Evolutionary conservation across 2,113 vertebrate genomes (phyloP).

Genomic region (Cebidichthys violaceus): DNA sequence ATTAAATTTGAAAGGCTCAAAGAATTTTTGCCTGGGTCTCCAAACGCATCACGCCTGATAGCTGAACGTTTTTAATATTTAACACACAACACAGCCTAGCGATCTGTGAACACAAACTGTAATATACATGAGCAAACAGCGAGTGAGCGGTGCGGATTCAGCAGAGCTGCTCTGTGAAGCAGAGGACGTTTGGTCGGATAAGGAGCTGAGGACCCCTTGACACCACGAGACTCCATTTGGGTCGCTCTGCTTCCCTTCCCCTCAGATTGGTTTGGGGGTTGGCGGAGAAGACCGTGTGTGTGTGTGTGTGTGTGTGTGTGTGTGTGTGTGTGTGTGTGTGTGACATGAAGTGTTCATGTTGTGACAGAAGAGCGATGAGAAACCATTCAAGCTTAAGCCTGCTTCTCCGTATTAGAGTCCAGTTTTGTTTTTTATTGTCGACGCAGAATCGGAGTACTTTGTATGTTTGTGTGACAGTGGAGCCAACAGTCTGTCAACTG

Average conservation of each 20-base stretch:
- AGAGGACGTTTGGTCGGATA: constrained; percentile 36
- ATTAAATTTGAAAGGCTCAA: constrained; percentile 50
- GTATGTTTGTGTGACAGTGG: background rate
- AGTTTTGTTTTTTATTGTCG: background rate
- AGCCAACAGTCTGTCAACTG: background rate
- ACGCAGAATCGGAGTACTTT: background rate
- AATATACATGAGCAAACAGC: constrained; percentile 68
- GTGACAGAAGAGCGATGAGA: constrained; percentile 31
- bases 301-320: background rate
- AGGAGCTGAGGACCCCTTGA: constrained; percentile 38
- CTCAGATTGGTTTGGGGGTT: constrained; percentile 6
- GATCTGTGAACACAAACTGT: constrained; percentile 59
- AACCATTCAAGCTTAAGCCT: constrained; percentile 18
- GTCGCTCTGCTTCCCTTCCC: constrained; percentile 21
- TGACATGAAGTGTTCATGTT: constrained; percentile 33
- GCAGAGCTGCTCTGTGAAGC: constrained; percentile 41
- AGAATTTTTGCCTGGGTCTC: constrained; percentile 18
- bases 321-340: background rate
- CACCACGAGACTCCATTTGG: constrained; percentile 31
- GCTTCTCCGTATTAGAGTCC: background rate
- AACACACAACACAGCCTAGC: constrained; percentile 38
- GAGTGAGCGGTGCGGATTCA: background rate
- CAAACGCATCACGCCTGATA: constrained; percentile 35
- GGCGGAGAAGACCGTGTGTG: constrained; percentile 23
- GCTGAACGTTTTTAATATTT: constrained; percentile 64